Conservation (phyloP, 2,888 invertebrate species). For the Oscheius onirici region DNA sequence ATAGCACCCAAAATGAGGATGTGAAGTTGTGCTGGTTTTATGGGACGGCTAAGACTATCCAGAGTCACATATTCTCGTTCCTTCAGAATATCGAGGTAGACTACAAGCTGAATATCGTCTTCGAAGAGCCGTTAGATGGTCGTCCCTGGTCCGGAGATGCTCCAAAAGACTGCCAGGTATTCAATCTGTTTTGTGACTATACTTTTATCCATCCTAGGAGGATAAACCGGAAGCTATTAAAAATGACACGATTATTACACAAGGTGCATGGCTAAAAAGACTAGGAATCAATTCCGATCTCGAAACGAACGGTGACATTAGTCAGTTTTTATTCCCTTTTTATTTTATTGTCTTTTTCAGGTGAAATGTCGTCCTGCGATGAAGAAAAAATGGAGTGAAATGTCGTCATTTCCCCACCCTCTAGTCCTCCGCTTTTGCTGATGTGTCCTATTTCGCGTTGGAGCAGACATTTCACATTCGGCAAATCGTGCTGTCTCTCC, state of each 20-base stretch:
- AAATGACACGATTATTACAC: not conserved
- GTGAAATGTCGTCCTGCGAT: not conserved
- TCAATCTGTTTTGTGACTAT: not conserved
- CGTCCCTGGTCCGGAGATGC: not conserved
- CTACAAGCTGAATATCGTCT: not conserved
- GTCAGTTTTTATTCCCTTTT: not conserved
- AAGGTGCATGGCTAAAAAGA: not conserved
- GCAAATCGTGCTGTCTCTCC: not conserved
- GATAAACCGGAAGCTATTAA: not conserved
- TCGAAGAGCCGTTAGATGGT: not conserved
- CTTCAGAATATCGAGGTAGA: not conserved
- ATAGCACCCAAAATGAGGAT: too few relatives aligned
- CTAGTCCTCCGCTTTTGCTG: not conserved
- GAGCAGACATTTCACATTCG: constrained; percentile 20
- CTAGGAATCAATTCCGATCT: not conserved
- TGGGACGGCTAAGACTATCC: too few relatives aligned
- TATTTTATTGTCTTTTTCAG: not conserved
- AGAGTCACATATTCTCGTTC: too few relatives aligned
- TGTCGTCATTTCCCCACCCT: not conserved
- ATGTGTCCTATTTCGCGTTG: constrained; percentile 25
- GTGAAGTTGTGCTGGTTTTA: too few relatives aligned
- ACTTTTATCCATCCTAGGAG: not conserved
- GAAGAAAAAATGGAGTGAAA: not conserved
- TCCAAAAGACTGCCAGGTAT: not conserved
- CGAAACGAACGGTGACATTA: not conserved